These are phyloP conservation scores for Channallabes apus DNA, from an alignment of 2,797 vertebrate species.

Conservation along the genomic window DNA sequence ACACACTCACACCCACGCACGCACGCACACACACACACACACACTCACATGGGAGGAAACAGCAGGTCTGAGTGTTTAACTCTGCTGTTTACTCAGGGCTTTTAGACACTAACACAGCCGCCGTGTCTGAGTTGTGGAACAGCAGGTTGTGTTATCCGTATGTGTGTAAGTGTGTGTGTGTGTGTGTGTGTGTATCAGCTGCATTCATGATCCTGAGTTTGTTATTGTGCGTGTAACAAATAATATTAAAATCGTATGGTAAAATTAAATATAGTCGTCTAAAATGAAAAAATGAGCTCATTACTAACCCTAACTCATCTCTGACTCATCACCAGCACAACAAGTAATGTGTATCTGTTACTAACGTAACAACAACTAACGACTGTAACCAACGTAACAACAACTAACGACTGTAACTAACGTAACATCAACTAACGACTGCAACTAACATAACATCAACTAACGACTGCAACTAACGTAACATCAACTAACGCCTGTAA, in stretches of 20 bases:
- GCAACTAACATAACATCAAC: too few species aligned
- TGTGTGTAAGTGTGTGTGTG: slow-evolving; percentile 44
- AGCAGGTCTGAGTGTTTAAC: background rate
- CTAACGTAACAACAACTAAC: background rate
- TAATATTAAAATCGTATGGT: background rate
- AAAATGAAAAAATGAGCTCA: background rate
- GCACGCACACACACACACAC: slow-evolving; percentile 10
- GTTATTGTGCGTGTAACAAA: background rate
- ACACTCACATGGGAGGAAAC: background rate
- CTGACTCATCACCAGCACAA: background rate
- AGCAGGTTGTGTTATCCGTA: background rate
- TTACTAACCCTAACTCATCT: slow-evolving; percentile 1
- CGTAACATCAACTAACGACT: too few species aligned
- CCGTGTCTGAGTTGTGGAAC: slow-evolving; percentile 48
- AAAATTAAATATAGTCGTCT: background rate
- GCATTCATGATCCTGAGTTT: background rate
- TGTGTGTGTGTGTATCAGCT: slow-evolving; percentile 20
- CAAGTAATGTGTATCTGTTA: background rate
- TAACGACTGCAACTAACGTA: too few species aligned
- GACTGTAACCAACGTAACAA: too few species aligned
- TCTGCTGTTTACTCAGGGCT: slow-evolving; percentile 13
- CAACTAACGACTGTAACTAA: too few species aligned
- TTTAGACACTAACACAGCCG: background rate
- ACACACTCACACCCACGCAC: background rate
- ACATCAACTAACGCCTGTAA: too few species aligned